Percentiles rank a stretch among this genome's conserved stretches.
phyloP scores from a whole-genome alignment of 2,888 invertebrate species.

The Drosophila barbarae region DNA sequence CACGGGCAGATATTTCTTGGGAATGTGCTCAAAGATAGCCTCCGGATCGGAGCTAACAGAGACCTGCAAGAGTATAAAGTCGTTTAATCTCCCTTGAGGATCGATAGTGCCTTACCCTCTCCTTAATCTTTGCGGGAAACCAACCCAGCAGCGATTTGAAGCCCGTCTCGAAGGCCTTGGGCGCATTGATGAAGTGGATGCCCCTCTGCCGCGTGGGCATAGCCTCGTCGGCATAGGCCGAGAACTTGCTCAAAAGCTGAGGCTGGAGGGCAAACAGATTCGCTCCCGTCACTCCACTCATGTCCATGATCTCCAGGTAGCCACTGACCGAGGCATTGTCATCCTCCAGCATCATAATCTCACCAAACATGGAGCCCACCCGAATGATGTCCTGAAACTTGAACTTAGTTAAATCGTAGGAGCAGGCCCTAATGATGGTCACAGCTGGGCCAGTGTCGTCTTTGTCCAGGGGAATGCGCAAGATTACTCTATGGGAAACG shows the following conservation, averaged over 20 bases:
- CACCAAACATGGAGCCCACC: slow-evolving; percentile 83
- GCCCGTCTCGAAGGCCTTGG: slow-evolving; percentile 82
- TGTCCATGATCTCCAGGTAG: slow-evolving; percentile 82
- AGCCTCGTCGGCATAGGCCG: slow-evolving; percentile 82
- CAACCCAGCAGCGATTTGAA: slow-evolving; percentile 83
- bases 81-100: accelerated
- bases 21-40: slow-evolving; percentile 82
- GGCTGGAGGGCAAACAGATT: slow-evolving; percentile 83
- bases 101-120: slow-evolving; percentile 80
- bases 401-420: slow-evolving; percentile 80
- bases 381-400: slow-evolving; percentile 82
- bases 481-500: slow-evolving; percentile 55
- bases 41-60: slow-evolving; percentile 82
- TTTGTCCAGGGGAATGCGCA: slow-evolving; percentile 74
- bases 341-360: slow-evolving; percentile 84
- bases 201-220: slow-evolving; percentile 84
- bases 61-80: slow-evolving; percentile 78
- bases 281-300: slow-evolving; percentile 81
- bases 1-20: slow-evolving; percentile 82
- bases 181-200: slow-evolving; percentile 83
- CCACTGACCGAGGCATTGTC: slow-evolving; percentile 83
- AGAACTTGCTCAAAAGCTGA: slow-evolving; percentile 82
- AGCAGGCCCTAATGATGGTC: slow-evolving; percentile 81
- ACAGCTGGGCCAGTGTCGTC: slow-evolving; percentile 81
- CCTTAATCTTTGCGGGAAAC: slow-evolving; percentile 83